Evolutionary conservation across 2,888 invertebrate genomes (phyloP), one percentile per base, ranked within the genome.

Genomic region (Mycalesis mineus): DNA sequence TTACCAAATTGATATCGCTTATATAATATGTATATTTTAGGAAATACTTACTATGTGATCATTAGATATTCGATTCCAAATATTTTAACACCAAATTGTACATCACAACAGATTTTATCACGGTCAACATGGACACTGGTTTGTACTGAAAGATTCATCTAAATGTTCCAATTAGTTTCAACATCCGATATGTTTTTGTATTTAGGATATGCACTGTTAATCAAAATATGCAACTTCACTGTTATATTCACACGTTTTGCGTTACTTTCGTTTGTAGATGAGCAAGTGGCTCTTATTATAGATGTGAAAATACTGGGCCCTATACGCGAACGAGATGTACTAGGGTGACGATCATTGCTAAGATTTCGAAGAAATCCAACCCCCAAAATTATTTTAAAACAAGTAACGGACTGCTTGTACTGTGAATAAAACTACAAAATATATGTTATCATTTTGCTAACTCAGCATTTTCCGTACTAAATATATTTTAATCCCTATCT

Each of bases 261-360:
- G 8, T 45, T 47, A 47, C 15, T 15, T 4, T 15, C 31, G 33
- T 14, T 47, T 33, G 31, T 33, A 33, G 41, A 41, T 28, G 22
- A 41, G 39, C 60, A 54, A 49, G 54, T 59, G 33, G 15, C 54
- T 44, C 48, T 31, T 42, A 11, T 22, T 42, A 54, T 55, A 55
- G 55, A 53, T 48, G 57, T 55, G 57, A 56, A 63, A 54, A 61
- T 59, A 65, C 64, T 65, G 64, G 55, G 50, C 40, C 48, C 37
- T 50, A 58, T 33, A 55, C 40, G 51, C 48, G 57, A 56, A 54
- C 36, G 52, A 54, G 36, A 42, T 17, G 22, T 40, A 22, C 4
- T 50, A 13, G 41, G 40, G 61, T 56, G 55, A 47, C 58, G 50
- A 64, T 41, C 7, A 15, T 36, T 39, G 5, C 22, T 2, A 2